Conservation (phyloP, 2,888 invertebrate genomes). For the Coecobrya sp. region DNA sequence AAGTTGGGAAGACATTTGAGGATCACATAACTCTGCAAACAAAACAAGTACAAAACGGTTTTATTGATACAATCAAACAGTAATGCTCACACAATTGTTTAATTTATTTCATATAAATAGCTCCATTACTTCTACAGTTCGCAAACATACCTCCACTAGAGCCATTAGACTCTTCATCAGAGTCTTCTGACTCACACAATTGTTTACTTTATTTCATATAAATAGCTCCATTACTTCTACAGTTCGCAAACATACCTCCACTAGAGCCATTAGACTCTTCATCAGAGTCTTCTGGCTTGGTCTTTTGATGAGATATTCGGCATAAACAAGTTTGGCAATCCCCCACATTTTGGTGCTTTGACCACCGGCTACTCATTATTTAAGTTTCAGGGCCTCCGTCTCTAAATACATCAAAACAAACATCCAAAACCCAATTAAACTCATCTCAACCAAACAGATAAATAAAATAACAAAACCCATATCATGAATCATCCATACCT, state of each 20-base stretch:
- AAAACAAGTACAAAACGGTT: too few species aligned
- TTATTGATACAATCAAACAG: too few species aligned
- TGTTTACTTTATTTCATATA: too few species aligned
- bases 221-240: too few species aligned
- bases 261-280: slow-evolving; percentile 81
- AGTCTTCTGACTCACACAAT: slow-evolving; percentile 84
- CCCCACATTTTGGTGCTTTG: slow-evolving; percentile 85
- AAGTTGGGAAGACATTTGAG: slow-evolving; percentile 86
- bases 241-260: slow-evolving; percentile 83
- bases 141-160: slow-evolving; percentile 82
- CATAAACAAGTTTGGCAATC: slow-evolving; percentile 86
- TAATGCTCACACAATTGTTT: too few species aligned
- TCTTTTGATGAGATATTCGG: slow-evolving; percentile 86
- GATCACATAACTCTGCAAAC: slow-evolving; percentile 84
- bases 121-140: too few species aligned
- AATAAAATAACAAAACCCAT: too few species aligned
- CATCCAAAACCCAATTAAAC: neutral
- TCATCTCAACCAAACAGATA: too few species aligned
- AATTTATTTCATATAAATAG: too few species aligned
- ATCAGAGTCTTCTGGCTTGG: slow-evolving; percentile 83
- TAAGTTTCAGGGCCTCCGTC: neutral
- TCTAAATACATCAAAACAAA: neutral
- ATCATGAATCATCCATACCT: too few species aligned
- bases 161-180: slow-evolving; percentile 83
- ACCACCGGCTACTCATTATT: slow-evolving; percentile 86